Evolutionary conservation across 1,140 invertebrate genomes (phyloP).

Genomic region (Hestina assimilis): DNA sequence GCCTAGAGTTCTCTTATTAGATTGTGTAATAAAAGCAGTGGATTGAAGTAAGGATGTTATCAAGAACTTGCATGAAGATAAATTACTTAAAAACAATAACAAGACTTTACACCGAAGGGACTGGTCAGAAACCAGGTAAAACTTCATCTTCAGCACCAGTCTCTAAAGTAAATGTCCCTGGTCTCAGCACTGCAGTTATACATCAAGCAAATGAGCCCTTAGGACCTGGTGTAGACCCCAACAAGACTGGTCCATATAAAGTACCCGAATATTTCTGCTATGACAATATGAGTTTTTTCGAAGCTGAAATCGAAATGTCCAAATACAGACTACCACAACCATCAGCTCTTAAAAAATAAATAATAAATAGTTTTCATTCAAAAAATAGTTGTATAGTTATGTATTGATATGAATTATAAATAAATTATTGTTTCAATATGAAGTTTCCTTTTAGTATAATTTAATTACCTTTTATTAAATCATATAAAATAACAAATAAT

Average conservation of each 20-base stretch:
- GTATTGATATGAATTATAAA: not conserved
- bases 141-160: slow-evolving; percentile 24
- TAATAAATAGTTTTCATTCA: not conserved
- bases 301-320: slow-evolving; percentile 91
- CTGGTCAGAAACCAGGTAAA: slow-evolving; percentile 32
- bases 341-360: slow-evolving; percentile 76
- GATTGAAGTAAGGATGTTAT: slow-evolving; percentile 22
- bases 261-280: slow-evolving; percentile 93
- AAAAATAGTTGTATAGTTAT: not conserved
- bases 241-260: slow-evolving; percentile 87
- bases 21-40: slow-evolving; percentile 46
- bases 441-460: not conserved
- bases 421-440: not conserved
- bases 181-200: slow-evolving; percentile 82
- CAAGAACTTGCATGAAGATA: slow-evolving; percentile 20
- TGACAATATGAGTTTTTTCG: slow-evolving; percentile 86
- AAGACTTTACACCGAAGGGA: slow-evolving; percentile 48
- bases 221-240: slow-evolving; percentile 83
- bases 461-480: not conserved
- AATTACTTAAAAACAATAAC: slow-evolving; percentile 27
- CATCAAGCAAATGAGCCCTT: slow-evolving; percentile 80
- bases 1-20: not conserved
- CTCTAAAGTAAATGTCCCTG: slow-evolving; percentile 73
- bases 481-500: no score
- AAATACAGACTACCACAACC: slow-evolving; percentile 88